phyloP scores from a whole-genome alignment of 2,113 vertebrate genomes.

The Gnathonemus longibarbis region DNA sequence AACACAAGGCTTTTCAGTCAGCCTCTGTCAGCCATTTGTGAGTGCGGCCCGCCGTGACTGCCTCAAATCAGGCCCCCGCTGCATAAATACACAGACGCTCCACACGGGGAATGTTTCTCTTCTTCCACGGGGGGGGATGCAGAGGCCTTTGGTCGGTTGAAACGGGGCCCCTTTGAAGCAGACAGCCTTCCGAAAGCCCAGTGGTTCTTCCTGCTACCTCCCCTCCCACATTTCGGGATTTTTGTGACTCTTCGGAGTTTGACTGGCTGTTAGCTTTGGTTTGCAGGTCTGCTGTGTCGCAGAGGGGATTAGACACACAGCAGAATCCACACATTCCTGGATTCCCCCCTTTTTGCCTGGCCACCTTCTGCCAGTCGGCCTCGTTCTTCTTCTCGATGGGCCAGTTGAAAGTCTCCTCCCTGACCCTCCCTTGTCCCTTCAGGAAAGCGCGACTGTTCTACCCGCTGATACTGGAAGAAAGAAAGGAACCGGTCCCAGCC shows the following conservation, averaged over 20 bases:
- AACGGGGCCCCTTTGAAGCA: background rate
- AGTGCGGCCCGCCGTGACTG: background rate
- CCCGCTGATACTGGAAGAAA: background rate
- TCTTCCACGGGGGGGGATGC: background rate
- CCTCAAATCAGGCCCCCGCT: background rate
- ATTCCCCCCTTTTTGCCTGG: background rate
- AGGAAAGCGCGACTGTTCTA: background rate
- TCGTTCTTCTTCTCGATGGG: background rate
- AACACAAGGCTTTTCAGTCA: background rate
- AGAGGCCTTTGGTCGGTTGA: background rate
- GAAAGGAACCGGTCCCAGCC: background rate
- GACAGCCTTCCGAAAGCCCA: background rate
- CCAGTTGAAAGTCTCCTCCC: background rate
- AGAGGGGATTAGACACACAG: background rate
- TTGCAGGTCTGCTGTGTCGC: background rate
- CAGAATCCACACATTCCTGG: background rate
- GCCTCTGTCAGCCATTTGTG: background rate
- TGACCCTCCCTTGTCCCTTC: background rate
- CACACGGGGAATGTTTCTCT: background rate
- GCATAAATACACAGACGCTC: background rate
- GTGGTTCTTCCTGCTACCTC: background rate
- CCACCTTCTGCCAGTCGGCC: background rate
- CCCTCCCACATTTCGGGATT: background rate
- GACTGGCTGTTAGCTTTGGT: background rate
- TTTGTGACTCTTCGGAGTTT: background rate